Conservation (phyloP, 2,888 invertebrate species). For the Mythimna loreyi region DNA sequence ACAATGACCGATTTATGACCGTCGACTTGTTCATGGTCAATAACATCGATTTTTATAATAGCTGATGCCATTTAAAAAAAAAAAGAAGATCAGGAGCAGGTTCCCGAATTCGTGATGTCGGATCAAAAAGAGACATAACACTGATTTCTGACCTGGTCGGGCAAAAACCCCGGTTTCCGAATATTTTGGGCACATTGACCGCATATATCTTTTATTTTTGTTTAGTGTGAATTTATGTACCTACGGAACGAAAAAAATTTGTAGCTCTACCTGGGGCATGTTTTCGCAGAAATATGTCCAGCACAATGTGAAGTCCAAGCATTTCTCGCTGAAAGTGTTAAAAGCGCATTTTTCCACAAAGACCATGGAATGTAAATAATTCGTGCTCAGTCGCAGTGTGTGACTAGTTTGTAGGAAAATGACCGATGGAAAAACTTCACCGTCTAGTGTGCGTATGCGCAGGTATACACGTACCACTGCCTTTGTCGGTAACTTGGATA, state of each 20-base stretch:
- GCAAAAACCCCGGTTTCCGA: slow-evolving; percentile 57
- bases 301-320: slow-evolving; percentile 27
- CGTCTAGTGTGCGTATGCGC: slow-evolving; percentile 39
- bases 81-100: slow-evolving; percentile 10
- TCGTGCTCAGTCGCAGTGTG: slow-evolving; percentile 27
- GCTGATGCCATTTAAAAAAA: slow-evolving; percentile 17
- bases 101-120: slow-evolving; percentile 46
- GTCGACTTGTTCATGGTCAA: slow-evolving; percentile 70
- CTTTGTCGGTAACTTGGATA: slow-evolving; percentile 63
- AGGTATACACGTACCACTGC: slow-evolving; percentile 44
- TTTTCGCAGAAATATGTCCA: slow-evolving; percentile 47
- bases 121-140: slow-evolving; percentile 63
- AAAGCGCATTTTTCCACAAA: slow-evolving; percentile 60
- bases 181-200: slow-evolving; percentile 61
- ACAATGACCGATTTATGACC: slow-evolving; percentile 69
- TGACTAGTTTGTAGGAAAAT: slow-evolving; percentile 56
- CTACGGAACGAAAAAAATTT: slow-evolving; percentile 29
- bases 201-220: slow-evolving; percentile 56
- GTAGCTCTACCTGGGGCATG: slow-evolving; percentile 26
- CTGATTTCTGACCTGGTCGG: slow-evolving; percentile 49
- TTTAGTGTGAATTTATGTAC: slow-evolving; percentile 36
- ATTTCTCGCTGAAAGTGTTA: slow-evolving; percentile 64
- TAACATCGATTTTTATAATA: slow-evolving; percentile 68
- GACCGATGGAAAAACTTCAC: slow-evolving; percentile 50
- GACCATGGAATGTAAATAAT: slow-evolving; percentile 56